Evolutionary conservation across 2,797 vertebrate genomes (phyloP).

Genomic region (Lepus townsendii): DNA sequence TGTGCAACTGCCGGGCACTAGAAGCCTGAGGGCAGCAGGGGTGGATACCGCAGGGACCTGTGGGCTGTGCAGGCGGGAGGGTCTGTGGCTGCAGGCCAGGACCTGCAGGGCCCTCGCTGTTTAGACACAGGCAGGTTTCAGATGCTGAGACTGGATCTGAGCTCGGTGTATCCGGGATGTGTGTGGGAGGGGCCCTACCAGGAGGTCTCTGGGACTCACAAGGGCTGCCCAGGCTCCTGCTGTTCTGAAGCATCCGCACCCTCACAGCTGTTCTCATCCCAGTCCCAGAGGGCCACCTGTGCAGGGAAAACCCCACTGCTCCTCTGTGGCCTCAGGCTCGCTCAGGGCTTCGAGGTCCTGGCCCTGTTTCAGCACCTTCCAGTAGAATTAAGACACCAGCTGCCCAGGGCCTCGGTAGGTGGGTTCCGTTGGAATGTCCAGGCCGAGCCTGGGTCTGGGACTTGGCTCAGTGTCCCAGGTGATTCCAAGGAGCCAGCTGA

Average conservation of each 20-base stretch:
- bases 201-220: background rate
- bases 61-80: background rate
- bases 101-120: accelerated
- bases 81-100: background rate
- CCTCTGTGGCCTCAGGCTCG: background rate
- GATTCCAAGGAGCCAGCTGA: background rate
- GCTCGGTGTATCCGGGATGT: background rate
- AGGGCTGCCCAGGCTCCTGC: accelerated
- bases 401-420: background rate
- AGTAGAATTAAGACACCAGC: background rate
- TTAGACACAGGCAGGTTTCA: background rate
- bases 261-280: background rate
- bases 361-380: background rate
- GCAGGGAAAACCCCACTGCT: background rate
- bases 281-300: background rate
- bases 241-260: background rate
- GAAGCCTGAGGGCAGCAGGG: background rate
- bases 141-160: background rate
- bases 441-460: background rate
- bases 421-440: background rate
- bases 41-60: background rate
- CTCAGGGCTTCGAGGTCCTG: background rate
- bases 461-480: background rate
- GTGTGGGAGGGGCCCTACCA: background rate
- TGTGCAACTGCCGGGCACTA: too few species aligned